Percentiles rank a stretch among this genome's conserved stretches.
Evolutionary conservation across 2,113 vertebrate species (phyloP).

Genomic region (Capreolus pygargus): DNA sequence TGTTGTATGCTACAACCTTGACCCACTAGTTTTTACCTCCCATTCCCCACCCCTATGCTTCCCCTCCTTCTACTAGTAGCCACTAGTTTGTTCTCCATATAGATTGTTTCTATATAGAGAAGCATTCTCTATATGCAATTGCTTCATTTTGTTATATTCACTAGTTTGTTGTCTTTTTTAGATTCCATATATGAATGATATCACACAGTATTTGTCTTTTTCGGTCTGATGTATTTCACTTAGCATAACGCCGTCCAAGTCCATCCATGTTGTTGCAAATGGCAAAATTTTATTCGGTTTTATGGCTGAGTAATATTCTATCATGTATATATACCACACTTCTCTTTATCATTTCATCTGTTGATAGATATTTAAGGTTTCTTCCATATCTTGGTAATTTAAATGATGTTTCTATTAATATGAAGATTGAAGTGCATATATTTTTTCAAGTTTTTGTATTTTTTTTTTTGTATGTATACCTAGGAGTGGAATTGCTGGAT

Average conservation of each 20-base stretch:
- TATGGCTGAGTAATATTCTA: background rate
- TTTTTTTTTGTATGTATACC: background rate
- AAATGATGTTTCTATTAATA: background rate
- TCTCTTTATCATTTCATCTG: background rate
- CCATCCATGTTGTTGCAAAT: background rate
- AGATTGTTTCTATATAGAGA: background rate
- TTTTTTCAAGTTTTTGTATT: background rate
- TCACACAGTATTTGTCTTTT: background rate
- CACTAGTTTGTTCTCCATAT: background rate
- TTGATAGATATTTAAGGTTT: background rate
- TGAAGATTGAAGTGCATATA: background rate
- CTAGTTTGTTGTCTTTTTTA: background rate
- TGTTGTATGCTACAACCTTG: background rate
- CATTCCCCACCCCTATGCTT: background rate
- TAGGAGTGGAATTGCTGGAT: background rate
- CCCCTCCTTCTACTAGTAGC: background rate
- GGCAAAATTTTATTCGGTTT: background rate
- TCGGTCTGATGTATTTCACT: background rate
- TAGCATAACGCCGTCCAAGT: background rate
- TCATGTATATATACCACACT: background rate
- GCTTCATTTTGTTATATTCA: background rate
- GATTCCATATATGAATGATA: background rate
- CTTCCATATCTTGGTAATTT: background rate
- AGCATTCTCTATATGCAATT: background rate
- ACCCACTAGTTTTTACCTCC: background rate